A percentile compares a stretch with the other conserved stretches of the same genome.
Conservation (phyloP, 1,140 invertebrate species). For the Bombus fervidus region DNA sequence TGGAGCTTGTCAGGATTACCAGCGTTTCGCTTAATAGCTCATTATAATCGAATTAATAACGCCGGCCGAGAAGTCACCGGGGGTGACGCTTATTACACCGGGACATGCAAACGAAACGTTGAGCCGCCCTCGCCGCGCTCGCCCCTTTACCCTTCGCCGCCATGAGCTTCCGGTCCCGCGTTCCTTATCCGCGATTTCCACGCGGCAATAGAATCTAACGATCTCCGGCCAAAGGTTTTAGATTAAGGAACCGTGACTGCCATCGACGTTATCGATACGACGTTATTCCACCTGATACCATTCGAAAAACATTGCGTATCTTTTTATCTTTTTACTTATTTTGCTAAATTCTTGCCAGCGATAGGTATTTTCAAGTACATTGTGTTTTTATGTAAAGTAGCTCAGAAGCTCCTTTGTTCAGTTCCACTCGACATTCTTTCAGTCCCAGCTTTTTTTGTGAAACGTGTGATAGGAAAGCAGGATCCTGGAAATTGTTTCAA, state of each 20-base stretch:
- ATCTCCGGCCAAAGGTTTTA: background rate
- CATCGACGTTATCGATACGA: background rate
- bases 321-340: background rate
- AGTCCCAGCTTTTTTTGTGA: too few relatives aligned
- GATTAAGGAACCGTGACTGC: background rate
- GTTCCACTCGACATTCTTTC: too few relatives aligned
- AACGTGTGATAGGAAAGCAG: too few relatives aligned
- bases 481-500: too few relatives aligned
- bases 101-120: conserved; percentile 71
- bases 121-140: conserved; percentile 32
- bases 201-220: conserved; percentile 5
- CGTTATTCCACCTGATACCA: background rate
- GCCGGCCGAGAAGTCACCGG: conserved; percentile 57
- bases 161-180: background rate
- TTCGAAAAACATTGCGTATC: background rate
- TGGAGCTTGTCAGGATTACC: conserved; percentile 75
- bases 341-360: background rate
- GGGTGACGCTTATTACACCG: conserved; percentile 72
- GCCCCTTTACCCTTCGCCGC: conserved; percentile 34
- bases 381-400: too few relatives aligned
- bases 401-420: too few relatives aligned
- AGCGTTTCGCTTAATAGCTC: conserved; percentile 77
- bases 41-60: conserved; percentile 81
- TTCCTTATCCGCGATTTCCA: conserved; percentile 4
- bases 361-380: background rate